Evolutionary conservation across 2,888 invertebrate species (phyloP).

Genomic region (Bellardia bayeri): DNA sequence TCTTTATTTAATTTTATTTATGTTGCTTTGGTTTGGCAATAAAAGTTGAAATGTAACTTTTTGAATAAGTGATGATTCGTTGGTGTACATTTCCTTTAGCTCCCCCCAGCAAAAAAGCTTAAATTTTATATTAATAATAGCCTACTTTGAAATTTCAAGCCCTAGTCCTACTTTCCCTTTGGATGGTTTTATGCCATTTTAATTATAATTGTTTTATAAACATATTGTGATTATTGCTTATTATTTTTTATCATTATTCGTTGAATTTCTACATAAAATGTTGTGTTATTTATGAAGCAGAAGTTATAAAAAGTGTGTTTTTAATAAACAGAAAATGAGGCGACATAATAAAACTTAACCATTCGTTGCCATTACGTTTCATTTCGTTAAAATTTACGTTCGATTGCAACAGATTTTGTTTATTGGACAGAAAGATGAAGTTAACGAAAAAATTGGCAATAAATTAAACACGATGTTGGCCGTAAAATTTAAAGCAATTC

Average conservation of each 20-base stretch:
- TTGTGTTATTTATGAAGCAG: slow-evolving; percentile 6
- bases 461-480: not conserved
- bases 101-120: not conserved
- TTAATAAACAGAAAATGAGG: slow-evolving; percentile 43
- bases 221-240: slow-evolving; percentile 39
- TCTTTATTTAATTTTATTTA: not conserved
- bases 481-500: not conserved
- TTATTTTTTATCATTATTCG: slow-evolving; percentile 36
- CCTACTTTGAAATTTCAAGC: not conserved
- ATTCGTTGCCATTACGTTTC: not conserved
- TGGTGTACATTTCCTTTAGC: slow-evolving; percentile 4
- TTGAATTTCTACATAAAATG: slow-evolving; percentile 20
- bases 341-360: not conserved
- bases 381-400: slow-evolving; percentile 1
- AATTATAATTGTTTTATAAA: slow-evolving; percentile 45
- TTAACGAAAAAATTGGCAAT: not conserved
- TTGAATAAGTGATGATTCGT: slow-evolving; percentile 32
- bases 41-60: slow-evolving; percentile 27
- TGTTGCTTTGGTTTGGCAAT: not conserved
- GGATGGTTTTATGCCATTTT: slow-evolving; percentile 27
- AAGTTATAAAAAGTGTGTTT: slow-evolving; percentile 1
- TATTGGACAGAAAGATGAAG: not conserved
- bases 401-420: slow-evolving; percentile 20
- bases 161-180: not conserved
- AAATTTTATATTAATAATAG: not conserved